Conservation (phyloP, 2,113 vertebrate species). For the Phrynosoma blainvillii region DNA sequence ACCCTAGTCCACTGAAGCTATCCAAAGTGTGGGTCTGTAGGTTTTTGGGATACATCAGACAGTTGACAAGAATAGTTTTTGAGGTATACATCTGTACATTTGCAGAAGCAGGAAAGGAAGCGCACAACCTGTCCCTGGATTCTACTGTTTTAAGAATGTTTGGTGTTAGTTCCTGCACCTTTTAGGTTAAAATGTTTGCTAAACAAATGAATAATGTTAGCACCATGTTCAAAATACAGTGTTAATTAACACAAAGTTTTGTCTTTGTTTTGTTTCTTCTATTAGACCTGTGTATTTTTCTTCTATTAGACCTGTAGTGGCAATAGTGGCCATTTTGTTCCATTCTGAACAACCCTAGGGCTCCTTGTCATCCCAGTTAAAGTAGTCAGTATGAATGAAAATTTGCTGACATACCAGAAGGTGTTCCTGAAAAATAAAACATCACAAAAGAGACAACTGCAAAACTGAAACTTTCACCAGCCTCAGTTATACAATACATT, state of each 20-base stretch:
- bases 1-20: too few species aligned
- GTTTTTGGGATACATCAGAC: too few species aligned
- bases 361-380: background rate
- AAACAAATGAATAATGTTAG: background rate
- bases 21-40: too few species aligned
- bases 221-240: background rate
- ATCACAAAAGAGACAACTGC: background rate
- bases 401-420: background rate
- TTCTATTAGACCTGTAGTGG: background rate
- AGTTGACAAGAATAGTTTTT: too few species aligned
- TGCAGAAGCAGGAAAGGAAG: too few species aligned
- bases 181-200: background rate
- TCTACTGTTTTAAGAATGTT: too few species aligned
- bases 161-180: too few species aligned
- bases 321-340: background rate
- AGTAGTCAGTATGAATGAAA: background rate
- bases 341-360: background rate
- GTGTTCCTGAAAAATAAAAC: conserved; percentile 7
- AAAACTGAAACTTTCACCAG: background rate
- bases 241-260: background rate
- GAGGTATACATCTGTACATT: too few species aligned
- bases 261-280: background rate
- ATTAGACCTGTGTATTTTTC: background rate
- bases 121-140: too few species aligned
- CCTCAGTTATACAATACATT: background rate